Conservation (phyloP, 2,888 invertebrate species). For the Neoscelio sp. region DNA sequence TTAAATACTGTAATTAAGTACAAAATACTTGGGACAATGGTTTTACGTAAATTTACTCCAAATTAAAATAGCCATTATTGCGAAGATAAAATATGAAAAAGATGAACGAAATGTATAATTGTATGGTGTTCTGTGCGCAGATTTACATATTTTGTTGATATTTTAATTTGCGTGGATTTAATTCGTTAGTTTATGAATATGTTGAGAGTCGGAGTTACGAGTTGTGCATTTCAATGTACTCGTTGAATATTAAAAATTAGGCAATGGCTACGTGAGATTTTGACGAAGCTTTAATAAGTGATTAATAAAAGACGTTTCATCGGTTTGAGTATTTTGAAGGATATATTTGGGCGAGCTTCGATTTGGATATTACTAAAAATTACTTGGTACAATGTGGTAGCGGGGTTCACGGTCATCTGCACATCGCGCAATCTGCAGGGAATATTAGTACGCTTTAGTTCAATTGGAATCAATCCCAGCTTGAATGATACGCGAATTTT, state of each 20-base stretch:
- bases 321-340: neutral
- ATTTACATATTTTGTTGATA: too few species aligned
- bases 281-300: too few species aligned
- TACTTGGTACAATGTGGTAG: constrained; percentile 44
- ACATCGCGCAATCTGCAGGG: constrained; percentile 74
- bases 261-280: too few species aligned
- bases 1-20: constrained; percentile 59
- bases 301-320: neutral
- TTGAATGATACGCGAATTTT: constrained; percentile 10
- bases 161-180: too few species aligned
- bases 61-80: constrained; percentile 45
- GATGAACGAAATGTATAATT: too few species aligned
- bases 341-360: neutral
- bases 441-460: constrained; percentile 71
- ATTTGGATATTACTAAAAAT: constrained; percentile 18
- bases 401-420: constrained; percentile 72
- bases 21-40: constrained; percentile 35
- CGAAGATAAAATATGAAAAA: neutral
- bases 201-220: too few species aligned
- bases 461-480: constrained; percentile 68
- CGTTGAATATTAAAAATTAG: too few species aligned
- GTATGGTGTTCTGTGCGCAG: too few species aligned
- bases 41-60: constrained; percentile 28
- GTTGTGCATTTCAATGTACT: too few species aligned
- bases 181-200: too few species aligned